A percentile compares a stretch with the other conserved stretches of the same genome.
Evolutionary conservation across 2,113 vertebrate species (phyloP).

Genomic region (Psilopsiagon aymara): DNA sequence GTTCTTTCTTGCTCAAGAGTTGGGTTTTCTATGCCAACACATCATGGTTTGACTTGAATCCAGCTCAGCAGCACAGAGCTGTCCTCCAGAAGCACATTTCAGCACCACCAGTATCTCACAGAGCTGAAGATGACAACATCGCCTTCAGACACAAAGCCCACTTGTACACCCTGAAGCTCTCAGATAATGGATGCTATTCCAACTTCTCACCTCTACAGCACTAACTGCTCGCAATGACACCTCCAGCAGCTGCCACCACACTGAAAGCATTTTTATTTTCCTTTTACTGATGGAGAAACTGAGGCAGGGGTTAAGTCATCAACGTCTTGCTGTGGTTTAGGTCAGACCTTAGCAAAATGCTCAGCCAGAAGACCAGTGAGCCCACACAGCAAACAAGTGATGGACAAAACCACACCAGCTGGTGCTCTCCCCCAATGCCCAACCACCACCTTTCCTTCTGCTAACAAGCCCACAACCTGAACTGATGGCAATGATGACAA

Average conservation of each 20-base stretch:
- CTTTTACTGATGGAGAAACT: not conserved
- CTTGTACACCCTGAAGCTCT: not conserved
- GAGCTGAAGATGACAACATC: not conserved
- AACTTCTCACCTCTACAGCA: not conserved
- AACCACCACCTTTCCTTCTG: not conserved
- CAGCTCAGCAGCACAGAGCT: not conserved
- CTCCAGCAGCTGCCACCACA: not conserved
- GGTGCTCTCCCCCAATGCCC: not conserved
- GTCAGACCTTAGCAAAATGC: not conserved
- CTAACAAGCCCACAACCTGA: not conserved
- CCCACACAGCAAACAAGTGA: not conserved
- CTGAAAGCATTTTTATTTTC: not conserved
- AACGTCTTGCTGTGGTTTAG: not conserved
- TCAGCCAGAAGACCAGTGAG: accelerated
- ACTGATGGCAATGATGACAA: not conserved
- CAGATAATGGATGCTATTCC: not conserved
- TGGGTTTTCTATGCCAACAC: not conserved
- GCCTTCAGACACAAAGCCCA: accelerated
- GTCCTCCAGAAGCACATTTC: not conserved
- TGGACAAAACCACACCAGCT: not conserved
- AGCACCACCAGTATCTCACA: not conserved
- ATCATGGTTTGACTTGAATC: not conserved
- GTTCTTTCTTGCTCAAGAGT: not conserved
- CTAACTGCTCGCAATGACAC: not conserved
- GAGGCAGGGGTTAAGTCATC: not conserved